Percentiles rank a stretch among this genome's conserved stretches.
These are phyloP conservation scores for Linurgus olivaceus DNA, from an alignment of 2,797 vertebrate genomes.

Conservation along the genomic window DNA sequence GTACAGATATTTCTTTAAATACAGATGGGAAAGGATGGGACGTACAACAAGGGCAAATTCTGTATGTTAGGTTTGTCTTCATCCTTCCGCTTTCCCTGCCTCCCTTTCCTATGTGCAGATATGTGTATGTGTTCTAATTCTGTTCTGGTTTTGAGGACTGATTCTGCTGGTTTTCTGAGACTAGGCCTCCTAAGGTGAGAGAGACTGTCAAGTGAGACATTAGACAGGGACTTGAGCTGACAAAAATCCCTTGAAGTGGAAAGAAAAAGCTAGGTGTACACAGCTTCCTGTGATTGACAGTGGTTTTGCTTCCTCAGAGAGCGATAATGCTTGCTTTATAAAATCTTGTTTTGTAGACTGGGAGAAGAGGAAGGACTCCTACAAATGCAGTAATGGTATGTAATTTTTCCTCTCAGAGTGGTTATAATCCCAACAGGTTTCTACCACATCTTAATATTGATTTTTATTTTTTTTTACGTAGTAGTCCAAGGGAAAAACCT, in stretches of 20 bases:
- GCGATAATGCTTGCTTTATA: conserved; percentile 50
- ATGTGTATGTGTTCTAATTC: neutral
- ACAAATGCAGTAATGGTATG: conserved; percentile 64
- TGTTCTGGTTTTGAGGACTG: neutral
- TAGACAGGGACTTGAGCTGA: neutral
- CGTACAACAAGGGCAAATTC: conserved; percentile 48
- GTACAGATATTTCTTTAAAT: neutral
- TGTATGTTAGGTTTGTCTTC: neutral
- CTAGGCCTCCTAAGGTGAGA: neutral
- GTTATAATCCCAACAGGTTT: neutral
- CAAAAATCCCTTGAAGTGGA: neutral
- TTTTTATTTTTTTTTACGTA: neutral
- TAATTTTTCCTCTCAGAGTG: conserved; percentile 43
- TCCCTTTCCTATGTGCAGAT: neutral
- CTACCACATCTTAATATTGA: neutral
- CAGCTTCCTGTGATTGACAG: conserved; percentile 66
- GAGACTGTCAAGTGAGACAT: neutral
- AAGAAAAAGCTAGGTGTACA: neutral
- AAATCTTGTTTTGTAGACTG: conserved; percentile 73
- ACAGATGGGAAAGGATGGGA: conserved; percentile 59
- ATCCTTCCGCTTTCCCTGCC: neutral
- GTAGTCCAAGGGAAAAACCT: neutral
- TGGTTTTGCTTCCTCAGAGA: conserved; percentile 52
- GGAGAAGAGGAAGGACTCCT: conserved; percentile 62
- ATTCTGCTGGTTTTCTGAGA: neutral